Evolutionary conservation across 2,113 vertebrate genomes (phyloP).

Genomic region (Triplophysa tibetana): DNA sequence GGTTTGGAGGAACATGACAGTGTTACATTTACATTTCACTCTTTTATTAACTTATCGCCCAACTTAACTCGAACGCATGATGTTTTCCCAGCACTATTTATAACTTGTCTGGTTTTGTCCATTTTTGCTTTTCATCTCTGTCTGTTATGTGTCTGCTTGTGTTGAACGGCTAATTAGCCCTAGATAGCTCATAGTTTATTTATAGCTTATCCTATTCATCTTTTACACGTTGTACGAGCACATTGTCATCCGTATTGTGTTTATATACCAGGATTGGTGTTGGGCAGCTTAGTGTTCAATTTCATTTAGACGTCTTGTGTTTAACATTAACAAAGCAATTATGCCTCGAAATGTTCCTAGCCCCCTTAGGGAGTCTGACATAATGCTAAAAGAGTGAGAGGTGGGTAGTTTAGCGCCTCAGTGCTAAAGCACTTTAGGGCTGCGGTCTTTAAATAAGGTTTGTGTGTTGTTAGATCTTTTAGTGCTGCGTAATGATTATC

Average conservation of each 20-base stretch:
- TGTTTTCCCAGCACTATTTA: no score
- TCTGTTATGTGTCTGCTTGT: no score
- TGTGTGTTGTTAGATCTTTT: neutral
- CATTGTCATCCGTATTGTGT: neutral
- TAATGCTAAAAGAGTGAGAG: constrained; percentile 27
- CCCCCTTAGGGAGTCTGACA: constrained; percentile 25
- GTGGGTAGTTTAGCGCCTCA: neutral
- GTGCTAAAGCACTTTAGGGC: neutral
- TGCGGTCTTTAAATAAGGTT: constrained; percentile 13
- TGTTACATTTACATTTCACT: no score
- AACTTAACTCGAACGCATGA: no score
- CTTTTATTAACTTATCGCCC: no score
- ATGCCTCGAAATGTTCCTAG: constrained; percentile 25
- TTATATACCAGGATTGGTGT: constrained; percentile 10
- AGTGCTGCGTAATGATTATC: neutral
- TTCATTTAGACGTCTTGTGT: constrained; percentile 22
- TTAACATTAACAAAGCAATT: constrained; percentile 37
- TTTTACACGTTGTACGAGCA: constrained; percentile 3
- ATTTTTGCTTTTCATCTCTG: no score
- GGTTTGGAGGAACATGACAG: no score
- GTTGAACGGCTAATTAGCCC: no score
- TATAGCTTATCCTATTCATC: neutral
- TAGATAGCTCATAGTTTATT: no score
- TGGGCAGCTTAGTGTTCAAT: constrained; percentile 17
- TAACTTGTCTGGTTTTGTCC: no score